Conservation (phyloP, 2,888 invertebrate genomes). For the Ditylenchus weischeri region DNA sequence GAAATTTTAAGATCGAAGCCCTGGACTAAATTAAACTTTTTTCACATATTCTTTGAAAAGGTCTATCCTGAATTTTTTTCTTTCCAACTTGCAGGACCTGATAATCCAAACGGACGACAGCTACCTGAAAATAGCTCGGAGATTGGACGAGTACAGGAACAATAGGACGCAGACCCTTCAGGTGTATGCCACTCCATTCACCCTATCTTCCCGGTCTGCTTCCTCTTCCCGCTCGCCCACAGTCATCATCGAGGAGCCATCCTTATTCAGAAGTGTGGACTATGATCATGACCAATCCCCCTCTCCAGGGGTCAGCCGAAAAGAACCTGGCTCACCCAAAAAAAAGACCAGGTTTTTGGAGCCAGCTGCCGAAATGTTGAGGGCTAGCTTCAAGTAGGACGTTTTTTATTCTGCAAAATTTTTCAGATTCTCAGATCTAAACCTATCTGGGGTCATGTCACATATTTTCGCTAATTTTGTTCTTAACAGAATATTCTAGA, state of each 20-base stretch:
- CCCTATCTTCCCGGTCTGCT: background rate
- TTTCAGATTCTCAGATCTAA: too few species aligned
- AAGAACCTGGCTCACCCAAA: conserved; percentile 6
- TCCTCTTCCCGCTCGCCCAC: conserved; percentile 5
- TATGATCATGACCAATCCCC: background rate
- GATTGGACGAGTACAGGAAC: conserved; percentile 50
- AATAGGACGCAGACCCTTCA: conserved; percentile 34
- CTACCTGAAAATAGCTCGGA: conserved; percentile 55
- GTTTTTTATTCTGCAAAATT: too few species aligned
- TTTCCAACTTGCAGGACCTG: conserved; percentile 42
- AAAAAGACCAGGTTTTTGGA: conserved; percentile 21
- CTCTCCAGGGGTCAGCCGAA: background rate
- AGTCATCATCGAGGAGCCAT: conserved; percentile 12
- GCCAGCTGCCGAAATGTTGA: conserved; percentile 20
- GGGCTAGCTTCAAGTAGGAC: conserved; percentile 21
- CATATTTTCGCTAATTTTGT: too few species aligned
- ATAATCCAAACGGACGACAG: conserved; percentile 58
- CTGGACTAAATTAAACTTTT: too few species aligned
- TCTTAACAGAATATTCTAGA: too few species aligned
- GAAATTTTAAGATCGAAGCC: too few species aligned
- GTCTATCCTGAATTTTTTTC: too few species aligned
- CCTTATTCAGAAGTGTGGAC: conserved; percentile 1
- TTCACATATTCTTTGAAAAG: too few species aligned
- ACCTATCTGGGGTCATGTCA: too few species aligned
- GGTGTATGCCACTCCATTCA: conserved; percentile 25